These are phyloP conservation scores for Australoheros facetus DNA, from an alignment of 2,797 vertebrate genomes.

Conservation along the genomic window DNA sequence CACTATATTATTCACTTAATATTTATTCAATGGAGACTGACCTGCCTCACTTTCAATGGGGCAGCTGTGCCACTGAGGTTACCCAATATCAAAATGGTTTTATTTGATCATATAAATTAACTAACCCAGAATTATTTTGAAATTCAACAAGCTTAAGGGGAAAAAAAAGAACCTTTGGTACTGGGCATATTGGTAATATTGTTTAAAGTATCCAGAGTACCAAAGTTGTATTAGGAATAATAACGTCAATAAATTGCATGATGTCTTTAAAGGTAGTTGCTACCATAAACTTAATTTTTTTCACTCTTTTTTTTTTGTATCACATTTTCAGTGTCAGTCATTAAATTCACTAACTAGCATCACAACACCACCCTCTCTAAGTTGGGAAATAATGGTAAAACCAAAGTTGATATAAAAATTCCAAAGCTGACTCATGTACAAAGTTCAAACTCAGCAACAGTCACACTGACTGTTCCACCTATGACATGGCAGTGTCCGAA, in stretches of 20 bases:
- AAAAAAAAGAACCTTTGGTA: neutral
- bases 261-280: neutral
- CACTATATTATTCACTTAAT: neutral
- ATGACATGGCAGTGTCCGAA: neutral
- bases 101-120: neutral
- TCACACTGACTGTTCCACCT: neutral
- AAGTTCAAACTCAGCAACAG: conserved; percentile 7
- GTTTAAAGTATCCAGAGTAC: neutral
- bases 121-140: too few species aligned
- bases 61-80: neutral
- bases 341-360: neutral
- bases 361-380: neutral
- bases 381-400: conserved; percentile 12
- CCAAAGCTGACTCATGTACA: neutral
- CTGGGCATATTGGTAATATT: neutral
- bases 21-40: neutral
- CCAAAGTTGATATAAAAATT: neutral
- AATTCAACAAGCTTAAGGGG: neutral
- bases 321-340: neutral
- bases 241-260: neutral
- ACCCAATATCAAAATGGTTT: neutral
- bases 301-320: neutral
- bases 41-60: neutral
- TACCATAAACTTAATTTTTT: neutral
- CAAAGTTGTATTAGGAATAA: neutral